Evolutionary conservation across 2,888 invertebrate genomes (phyloP), one percentile per base, ranked within the genome.

Genomic region (Bibio marci): DNA sequence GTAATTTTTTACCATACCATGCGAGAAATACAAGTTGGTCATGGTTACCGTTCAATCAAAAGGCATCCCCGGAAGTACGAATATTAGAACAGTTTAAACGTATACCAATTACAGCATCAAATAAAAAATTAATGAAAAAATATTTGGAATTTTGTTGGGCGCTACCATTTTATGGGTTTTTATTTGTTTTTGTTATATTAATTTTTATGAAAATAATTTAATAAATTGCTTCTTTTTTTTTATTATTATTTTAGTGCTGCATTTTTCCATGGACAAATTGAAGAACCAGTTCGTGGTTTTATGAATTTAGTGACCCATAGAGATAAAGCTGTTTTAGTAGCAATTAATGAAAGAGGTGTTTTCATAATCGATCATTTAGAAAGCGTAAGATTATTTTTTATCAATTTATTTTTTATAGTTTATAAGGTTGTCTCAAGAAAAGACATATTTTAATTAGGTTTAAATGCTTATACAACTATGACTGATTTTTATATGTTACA

Each of bases 241-340:
- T 14, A 2, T 33, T 30, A 34, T 26, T 27, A 35, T 41, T 45
- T 36, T 62, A 88, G 90, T 39, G 81, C 86, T 44, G 91, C 91
- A 17, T 92, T 88, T 66, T 94, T 94, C 63, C 83, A 85, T 66
- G 92, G 91, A 8, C 90, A 91, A 65, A 80, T 94, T 39, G 92
- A 94, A 59, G 85, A 87, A 59, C 91, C 91, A 0, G 80, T 85
- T 1, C 71, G 85, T 39, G 86, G 86, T 36, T 65, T 91, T 42
- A 80, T 82, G 43, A 82, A 86, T 41, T 69, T 90, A 52, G 71
- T 90, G 41, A 83, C 80, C 2, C 82, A 87, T 57, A 81, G 80
- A 48, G 91, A 92, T 57, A 73, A 87, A 46, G 80, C 87, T 5
- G 86, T 95, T 15, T 67, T 85, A 32, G 75, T 92, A 30, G 90